Base-by-base conservation (phyloP, 2,797 vertebrate genomes). In the Glyptemys insculpta region DNA sequence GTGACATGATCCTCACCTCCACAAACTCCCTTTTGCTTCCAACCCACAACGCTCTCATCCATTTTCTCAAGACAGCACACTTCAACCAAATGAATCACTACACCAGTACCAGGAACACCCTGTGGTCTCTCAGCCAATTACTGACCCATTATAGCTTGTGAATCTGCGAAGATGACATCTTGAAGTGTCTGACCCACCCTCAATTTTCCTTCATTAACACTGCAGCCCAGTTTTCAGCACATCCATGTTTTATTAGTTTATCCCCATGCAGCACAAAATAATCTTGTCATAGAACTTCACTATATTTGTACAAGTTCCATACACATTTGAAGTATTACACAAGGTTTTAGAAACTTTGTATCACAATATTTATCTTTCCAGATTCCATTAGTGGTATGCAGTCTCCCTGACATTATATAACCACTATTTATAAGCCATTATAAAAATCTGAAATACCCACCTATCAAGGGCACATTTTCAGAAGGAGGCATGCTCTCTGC, bases 401-500 rank as follows among this genome's bases (percentile, higher is more conserved):
- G n/a, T 57, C 37, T 91, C 14, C 18, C 23, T 65, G 50, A 57
- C 25, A 72, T 41, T 68, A 12, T 81, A 29, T 6, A 78, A 49
- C 14, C 44, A 50, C 34, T 93, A 52, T 72, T 88, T 88, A 19
- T 47, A 84, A 83, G 47, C 54, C 11, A 47, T 2, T 11, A 72
- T 95, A 90, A 76, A 89, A 92, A 7, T 0, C 0, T 41, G 21
- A 56, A 81, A 83, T 90, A 93, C 98, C 98, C 94, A 99, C 99
- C 99, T 97, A 99, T 99, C 79, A 99, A 98, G 57, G 99, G 99
- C 72, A 99, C 99, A 5, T 98, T 99, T 98, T 99, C 99, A 44
- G 99, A 99, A 49, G 99, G 99, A 4, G 99, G 99, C 99, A 99
- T 99, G 98, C 99, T 99, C 98, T 99, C 99, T 65, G 99, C 99